A percentile compares a stretch with the other conserved stretches of the same genome.
These are phyloP conservation scores for Pinna nobilis DNA, from an alignment of 1,140 invertebrate species.

Conservation along the genomic window DNA sequence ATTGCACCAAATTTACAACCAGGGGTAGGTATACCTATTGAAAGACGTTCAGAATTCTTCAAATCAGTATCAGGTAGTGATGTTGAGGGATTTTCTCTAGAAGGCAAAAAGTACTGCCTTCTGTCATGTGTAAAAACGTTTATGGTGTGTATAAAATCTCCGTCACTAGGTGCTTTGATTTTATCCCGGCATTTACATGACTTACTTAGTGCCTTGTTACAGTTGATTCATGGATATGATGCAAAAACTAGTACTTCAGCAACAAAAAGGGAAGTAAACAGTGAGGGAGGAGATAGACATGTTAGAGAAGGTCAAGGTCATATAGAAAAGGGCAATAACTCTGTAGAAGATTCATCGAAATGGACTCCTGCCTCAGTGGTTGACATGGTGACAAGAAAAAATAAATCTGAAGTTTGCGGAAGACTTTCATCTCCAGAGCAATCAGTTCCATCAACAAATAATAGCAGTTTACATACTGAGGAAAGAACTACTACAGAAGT, in stretches of 20 bases:
- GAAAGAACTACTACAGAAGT: not conserved
- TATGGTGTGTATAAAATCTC: conserved; percentile 69
- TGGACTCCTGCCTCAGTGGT: conserved; percentile 39
- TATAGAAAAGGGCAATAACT: not conserved
- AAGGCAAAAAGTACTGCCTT: conserved; percentile 43
- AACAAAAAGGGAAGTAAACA: not conserved
- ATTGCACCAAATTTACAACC: conserved; percentile 81
- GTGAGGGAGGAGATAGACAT: not conserved
- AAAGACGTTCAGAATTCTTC: conserved; percentile 58
- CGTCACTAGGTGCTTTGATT: conserved; percentile 71
- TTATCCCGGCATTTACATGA: conserved; percentile 74
- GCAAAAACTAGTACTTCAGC: not conserved
- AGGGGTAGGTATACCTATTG: conserved; percentile 79
- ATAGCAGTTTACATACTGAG: not conserved
- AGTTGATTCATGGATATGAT: conserved; percentile 60
- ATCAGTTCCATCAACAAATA: not conserved
- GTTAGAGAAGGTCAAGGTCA: not conserved
- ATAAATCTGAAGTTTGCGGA: not conserved
- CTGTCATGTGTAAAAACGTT: conserved; percentile 59
- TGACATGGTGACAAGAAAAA: conserved; percentile 13
- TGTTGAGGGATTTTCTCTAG: not conserved
- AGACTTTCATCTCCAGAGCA: not conserved
- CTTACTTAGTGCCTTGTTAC: conserved; percentile 81
- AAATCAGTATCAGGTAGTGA: conserved; percentile 19
- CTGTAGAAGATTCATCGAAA: conserved; percentile 3